These are phyloP conservation scores for Riparia riparia DNA, from an alignment of 2,113 vertebrate species.

Conservation along the genomic window DNA sequence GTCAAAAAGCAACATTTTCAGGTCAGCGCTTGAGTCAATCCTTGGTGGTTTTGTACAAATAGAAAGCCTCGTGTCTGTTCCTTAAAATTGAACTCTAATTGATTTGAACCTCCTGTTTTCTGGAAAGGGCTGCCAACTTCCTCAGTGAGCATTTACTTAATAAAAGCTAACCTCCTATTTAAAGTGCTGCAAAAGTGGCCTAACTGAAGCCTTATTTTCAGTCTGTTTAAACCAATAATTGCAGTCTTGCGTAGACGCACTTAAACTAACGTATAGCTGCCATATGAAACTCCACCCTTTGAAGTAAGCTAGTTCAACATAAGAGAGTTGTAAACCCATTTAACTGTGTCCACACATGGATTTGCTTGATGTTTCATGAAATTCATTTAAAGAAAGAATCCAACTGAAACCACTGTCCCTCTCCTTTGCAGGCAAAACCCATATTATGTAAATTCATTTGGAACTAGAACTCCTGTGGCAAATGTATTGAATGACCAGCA, in stretches of 20 bases:
- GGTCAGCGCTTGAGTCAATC: neutral
- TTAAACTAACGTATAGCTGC: neutral
- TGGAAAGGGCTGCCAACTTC: neutral
- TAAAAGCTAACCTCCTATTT: neutral
- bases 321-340: neutral
- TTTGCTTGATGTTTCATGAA: conserved; percentile 13
- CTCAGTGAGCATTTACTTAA: neutral
- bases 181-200: neutral
- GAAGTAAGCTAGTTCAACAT: neutral
- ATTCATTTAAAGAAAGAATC: neutral
- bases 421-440: neutral
- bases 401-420: neutral
- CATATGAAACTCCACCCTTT: neutral
- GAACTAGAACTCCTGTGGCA: neutral
- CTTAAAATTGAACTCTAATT: neutral
- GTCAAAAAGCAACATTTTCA: neutral
- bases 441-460: neutral
- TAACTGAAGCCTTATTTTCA: neutral
- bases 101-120: neutral
- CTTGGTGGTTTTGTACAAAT: neutral
- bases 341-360: neutral
- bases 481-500: neutral
- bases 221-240: neutral
- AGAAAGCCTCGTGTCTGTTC: neutral
- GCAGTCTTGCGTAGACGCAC: neutral